Conservation (phyloP, 2,888 invertebrate species). For the Corythucha ciliata region DNA sequence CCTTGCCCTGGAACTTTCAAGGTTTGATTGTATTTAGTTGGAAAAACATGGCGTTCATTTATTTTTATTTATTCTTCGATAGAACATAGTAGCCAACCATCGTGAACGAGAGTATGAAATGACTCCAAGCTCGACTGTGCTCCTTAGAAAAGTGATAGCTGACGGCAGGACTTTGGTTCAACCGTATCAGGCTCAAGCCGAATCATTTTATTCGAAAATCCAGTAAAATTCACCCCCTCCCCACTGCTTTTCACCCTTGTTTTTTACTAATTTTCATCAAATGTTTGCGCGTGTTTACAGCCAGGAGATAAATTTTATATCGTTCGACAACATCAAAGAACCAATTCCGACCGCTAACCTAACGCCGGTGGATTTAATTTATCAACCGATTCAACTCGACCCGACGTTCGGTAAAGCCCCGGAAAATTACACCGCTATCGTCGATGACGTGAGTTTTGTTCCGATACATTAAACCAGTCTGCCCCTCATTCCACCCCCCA, state of each 20-base stretch:
- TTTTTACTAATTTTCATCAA: too few relatives aligned
- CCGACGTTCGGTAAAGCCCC: conserved; percentile 34
- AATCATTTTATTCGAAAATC: conserved; percentile 40
- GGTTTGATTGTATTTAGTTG: too few relatives aligned
- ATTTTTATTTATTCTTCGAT: not conserved
- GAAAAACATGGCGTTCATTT: not conserved
- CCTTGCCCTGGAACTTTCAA: conserved; percentile 42
- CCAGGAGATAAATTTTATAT: too few relatives aligned
- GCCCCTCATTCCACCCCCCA: too few relatives aligned
- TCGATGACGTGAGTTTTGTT: conserved; percentile 34
- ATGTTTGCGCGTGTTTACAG: too few relatives aligned
- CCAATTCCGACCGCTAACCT: conserved; percentile 6
- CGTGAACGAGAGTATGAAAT: conserved; percentile 42
- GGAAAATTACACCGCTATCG: conserved; percentile 31
- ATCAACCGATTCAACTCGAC: conserved; percentile 30
- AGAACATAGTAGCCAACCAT: conserved; percentile 43
- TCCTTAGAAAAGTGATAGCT: conserved; percentile 40
- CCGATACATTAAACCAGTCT: too few relatives aligned
- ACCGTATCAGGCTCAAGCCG: conserved; percentile 43
- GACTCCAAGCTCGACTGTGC: conserved; percentile 34
- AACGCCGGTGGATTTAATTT: conserved; percentile 25
- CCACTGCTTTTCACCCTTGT: too few relatives aligned
- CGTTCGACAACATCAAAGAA: too few relatives aligned
- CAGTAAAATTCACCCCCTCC: too few relatives aligned
- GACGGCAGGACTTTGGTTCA: conserved; percentile 43